Conservation (phyloP, 1,140 invertebrate genomes). For the Anadara kagoshimensis region DNA sequence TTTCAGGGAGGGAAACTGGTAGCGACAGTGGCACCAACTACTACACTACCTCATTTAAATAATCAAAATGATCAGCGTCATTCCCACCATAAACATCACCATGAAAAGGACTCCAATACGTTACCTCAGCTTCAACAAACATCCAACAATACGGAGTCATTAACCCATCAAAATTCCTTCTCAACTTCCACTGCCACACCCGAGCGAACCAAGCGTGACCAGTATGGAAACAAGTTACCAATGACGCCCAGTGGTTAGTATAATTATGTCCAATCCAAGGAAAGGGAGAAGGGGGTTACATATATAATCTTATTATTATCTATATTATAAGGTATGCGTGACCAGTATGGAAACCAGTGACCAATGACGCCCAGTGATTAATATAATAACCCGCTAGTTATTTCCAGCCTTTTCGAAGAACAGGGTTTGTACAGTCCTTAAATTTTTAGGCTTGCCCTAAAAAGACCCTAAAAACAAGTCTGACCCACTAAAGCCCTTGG, state of each 20-base stretch:
- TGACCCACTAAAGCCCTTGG: too few relatives aligned
- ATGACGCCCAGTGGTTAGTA: constrained; percentile 65
- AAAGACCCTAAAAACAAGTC: too few relatives aligned
- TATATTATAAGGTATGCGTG: constrained; percentile 54
- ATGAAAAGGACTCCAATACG: constrained; percentile 45
- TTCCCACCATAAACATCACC: constrained; percentile 46
- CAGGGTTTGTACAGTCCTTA: too few relatives aligned
- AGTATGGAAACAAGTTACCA: constrained; percentile 67
- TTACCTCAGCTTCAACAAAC: constrained; percentile 59
- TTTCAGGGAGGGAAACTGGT: constrained; percentile 58
- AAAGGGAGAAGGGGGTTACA: too few relatives aligned
- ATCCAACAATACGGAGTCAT: constrained; percentile 29
- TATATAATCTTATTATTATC: too few relatives aligned
- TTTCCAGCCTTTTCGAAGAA: too few relatives aligned
- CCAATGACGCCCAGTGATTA: constrained; percentile 67
- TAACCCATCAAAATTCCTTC: constrained; percentile 49
- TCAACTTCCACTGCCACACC: constrained; percentile 42
- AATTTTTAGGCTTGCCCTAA: too few relatives aligned
- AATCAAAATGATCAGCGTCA: constrained; percentile 52
- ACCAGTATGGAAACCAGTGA: constrained; percentile 66
- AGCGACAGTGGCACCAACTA: constrained; percentile 66
- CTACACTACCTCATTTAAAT: constrained; percentile 60
- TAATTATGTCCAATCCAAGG: too few relatives aligned
- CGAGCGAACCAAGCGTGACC: constrained; percentile 55
- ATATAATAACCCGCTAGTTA: too few relatives aligned